phyloP scores from a whole-genome alignment of 1,140 invertebrate genomes.

The Brachionus manjavacas region DNA sequence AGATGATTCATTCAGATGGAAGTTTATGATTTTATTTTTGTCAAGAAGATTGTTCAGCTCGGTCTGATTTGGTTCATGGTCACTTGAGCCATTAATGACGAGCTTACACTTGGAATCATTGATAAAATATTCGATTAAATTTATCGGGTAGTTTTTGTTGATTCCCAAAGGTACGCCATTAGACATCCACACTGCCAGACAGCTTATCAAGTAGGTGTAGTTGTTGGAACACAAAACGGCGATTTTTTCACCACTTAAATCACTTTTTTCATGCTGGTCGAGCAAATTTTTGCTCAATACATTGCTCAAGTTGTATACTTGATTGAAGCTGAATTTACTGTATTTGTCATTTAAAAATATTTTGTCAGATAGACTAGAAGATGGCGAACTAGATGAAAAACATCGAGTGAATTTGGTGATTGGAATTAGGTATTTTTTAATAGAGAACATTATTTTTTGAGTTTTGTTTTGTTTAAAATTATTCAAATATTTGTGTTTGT shows the following conservation, averaged over 20 bases:
- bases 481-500: neutral
- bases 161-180: slow-evolving; percentile 34
- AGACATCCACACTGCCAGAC: slow-evolving; percentile 19
- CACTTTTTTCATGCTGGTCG: neutral
- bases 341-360: slow-evolving; percentile 20
- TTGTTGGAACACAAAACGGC: slow-evolving; percentile 39
- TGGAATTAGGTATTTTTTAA: neutral
- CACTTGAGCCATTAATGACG: slow-evolving; percentile 30
- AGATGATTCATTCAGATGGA: neutral
- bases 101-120: slow-evolving; percentile 40
- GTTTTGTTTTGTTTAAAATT: neutral
- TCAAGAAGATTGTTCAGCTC: neutral
- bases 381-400: neutral
- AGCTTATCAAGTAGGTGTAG: slow-evolving; percentile 39
- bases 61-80: neutral
- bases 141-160: slow-evolving; percentile 17
- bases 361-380: neutral
- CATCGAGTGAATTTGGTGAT: neutral
- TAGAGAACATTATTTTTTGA: neutral
- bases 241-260: slow-evolving; percentile 37
- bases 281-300: slow-evolving; percentile 8
- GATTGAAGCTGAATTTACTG: neutral
- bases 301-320: neutral
- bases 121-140: slow-evolving; percentile 38
- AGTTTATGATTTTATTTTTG: neutral